A percentile compares a stretch with the other conserved stretches of the same genome.
Evolutionary conservation across 2,888 invertebrate species (phyloP).

Genomic region (Globia sparganii): DNA sequence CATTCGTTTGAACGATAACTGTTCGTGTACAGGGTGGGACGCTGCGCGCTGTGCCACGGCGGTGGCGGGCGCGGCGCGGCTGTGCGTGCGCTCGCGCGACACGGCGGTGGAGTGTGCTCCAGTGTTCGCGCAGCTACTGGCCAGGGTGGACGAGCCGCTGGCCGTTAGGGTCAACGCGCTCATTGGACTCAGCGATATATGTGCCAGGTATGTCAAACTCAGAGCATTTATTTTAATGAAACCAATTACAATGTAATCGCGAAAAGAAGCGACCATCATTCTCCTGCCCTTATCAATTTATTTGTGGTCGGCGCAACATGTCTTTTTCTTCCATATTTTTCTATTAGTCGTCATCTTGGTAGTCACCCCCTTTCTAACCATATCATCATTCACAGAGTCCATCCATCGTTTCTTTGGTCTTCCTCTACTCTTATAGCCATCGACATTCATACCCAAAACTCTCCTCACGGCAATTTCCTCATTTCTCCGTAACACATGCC

Average conservation of each 20-base stretch:
- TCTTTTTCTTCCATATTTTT: no score
- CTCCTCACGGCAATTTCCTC: no score
- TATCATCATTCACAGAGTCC: no score
- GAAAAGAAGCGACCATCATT: no score
- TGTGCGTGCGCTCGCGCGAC: constrained; percentile 67
- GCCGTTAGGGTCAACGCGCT: constrained; percentile 92
- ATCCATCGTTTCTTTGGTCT: no score
- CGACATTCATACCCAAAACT: no score
- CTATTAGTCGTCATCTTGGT: no score
- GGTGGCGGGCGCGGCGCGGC: constrained; percentile 47
- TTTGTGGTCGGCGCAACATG: no score
- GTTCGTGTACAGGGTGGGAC: constrained; percentile 70
- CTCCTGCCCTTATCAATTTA: no score
- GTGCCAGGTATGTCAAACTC: constrained; percentile 83
- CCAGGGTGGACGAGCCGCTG: constrained; percentile 82
- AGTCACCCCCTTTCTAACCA: no score
- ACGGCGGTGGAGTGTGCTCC: constrained; percentile 90
- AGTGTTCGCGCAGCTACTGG: constrained; percentile 91
- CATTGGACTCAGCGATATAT: constrained; percentile 92
- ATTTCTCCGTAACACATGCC: no score
- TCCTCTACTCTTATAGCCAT: no score
- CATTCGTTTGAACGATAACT: background rate
- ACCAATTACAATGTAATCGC: background rate
- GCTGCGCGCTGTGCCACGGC: constrained; percentile 71
- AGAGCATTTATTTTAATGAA: background rate